A percentile compares a stretch with the other conserved stretches of the same genome.
phyloP scores from a whole-genome alignment of 1,140 invertebrate species.

The Harpegnathos saltator region DNA sequence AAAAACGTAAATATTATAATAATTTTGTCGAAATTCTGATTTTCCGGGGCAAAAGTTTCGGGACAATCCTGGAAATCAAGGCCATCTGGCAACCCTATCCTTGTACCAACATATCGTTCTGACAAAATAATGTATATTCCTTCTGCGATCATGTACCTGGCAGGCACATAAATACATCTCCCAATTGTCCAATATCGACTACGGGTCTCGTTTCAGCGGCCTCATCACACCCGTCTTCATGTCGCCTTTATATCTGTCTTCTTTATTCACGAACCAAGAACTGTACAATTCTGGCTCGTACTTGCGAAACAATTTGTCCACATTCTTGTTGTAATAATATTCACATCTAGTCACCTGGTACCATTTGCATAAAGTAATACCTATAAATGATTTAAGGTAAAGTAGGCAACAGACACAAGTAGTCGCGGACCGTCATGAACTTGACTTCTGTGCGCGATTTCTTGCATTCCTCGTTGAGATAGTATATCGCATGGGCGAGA shows the following conservation, averaged over 20 bases:
- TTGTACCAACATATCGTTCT: constrained; percentile 76
- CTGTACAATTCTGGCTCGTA: constrained; percentile 64
- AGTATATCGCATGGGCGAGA: constrained; percentile 63
- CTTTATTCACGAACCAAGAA: constrained; percentile 12
- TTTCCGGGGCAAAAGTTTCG: too few relatives aligned
- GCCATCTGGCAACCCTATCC: too few relatives aligned
- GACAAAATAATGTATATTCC: constrained; percentile 63
- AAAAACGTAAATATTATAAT: too few relatives aligned
- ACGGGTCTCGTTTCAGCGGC: constrained; percentile 66
- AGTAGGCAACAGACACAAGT: constrained; percentile 67
- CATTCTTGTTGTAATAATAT: rapidly evolving
- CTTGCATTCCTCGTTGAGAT: constrained; percentile 66
- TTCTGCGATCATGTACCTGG: background rate
- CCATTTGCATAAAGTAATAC: too few relatives aligned
- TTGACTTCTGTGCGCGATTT: background rate
- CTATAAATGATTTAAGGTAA: too few relatives aligned
- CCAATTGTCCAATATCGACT: constrained; percentile 69
- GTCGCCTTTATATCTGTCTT: background rate
- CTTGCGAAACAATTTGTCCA: rapidly evolving
- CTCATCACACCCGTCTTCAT: background rate
- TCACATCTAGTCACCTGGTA: rapidly evolving
- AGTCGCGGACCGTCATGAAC: constrained; percentile 63
- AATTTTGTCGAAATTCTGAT: too few relatives aligned
- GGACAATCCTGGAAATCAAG: too few relatives aligned
- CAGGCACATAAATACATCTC: constrained; percentile 62